phyloP scores from a whole-genome alignment of 2,888 invertebrate species.

The Drosophila anomalipes region DNA sequence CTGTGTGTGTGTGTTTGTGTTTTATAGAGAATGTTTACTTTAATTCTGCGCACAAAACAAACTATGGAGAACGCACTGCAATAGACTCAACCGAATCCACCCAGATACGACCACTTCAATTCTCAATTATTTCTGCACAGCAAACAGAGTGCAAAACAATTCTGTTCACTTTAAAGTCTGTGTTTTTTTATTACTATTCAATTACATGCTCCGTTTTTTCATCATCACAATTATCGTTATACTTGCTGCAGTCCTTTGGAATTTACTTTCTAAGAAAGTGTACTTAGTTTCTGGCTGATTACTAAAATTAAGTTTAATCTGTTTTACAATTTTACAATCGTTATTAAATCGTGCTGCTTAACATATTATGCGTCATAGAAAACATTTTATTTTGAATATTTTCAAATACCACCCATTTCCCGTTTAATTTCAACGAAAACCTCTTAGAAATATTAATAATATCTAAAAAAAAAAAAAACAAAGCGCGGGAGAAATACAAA shows the following conservation, averaged over 20 bases:
- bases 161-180: constrained; percentile 5
- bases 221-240: not conserved
- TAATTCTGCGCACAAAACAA: constrained; percentile 74
- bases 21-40: constrained; percentile 47
- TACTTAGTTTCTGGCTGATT: not conserved
- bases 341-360: not conserved
- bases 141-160: constrained; percentile 18
- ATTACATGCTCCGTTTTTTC: not conserved
- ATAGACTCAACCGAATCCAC: constrained; percentile 14
- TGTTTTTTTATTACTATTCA: not conserved
- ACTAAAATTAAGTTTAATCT: not conserved
- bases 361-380: too few species aligned
- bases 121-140: constrained; percentile 43
- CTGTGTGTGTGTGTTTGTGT: constrained; percentile 25
- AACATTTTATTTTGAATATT: too few species aligned
- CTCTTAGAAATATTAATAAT: not conserved
- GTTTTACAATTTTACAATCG: not conserved
- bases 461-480: not conserved
- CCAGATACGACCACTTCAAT: constrained; percentile 1
- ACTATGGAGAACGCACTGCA: constrained; percentile 46
- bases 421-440: not conserved
- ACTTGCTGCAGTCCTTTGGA: not conserved
- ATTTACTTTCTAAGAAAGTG: too few species aligned
- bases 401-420: too few species aligned
- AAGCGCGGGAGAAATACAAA: not conserved